Base-by-base conservation (phyloP, 2,888 invertebrate species). In the Dasypogon diadema region DNA sequence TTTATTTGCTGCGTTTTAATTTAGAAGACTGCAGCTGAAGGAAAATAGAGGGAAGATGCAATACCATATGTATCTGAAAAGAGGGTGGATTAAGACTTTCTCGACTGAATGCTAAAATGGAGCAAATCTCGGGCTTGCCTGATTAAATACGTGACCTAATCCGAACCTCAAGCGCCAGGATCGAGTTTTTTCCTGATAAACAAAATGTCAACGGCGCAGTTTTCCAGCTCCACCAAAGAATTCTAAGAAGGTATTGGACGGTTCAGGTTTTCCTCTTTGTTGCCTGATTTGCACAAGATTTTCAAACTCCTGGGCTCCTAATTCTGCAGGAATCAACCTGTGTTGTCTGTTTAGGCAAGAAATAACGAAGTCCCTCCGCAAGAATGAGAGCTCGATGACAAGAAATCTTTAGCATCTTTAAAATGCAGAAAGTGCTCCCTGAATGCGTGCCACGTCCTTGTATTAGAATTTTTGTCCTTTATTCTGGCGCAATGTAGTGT, bases 131-230 rank as follows among this genome's bases (percentile, higher is more conserved):
- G 1, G 22, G 46, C 18, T 48, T 14, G 10, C 14, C 48, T 65
- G 65, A 65, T 65, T 65, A 65, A 65, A 65, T 65, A 65, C 65
- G 65, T 65, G 65, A 65, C 65, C 65, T 65, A 65, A 65, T 65
- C 65, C 37, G 22, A 21, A 18, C 10, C 46, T 42, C 3, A 5
- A 4, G 22, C 51, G 5, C 22, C 2, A 51, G 51, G 24, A 46
- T 65, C 22, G 65, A 46, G 46, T 46, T 24, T 65, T 63, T 65
- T 60, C 37, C 24, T 65, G 65, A 65, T 65, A 46, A 65, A 48
- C 46, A 65, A 65, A 65, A 65, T 65, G 65, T 65, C 65, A 65
- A 65, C 65, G 16, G 42, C 42, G n/a, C 12, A 2, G n/a, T 42
- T 48, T 65, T 10, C 46, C 21, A 18, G 34, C 24, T 3, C 14